Conservation (phyloP, 2,797 vertebrate genomes). For the Enteromius unitaeniatus region DNA sequence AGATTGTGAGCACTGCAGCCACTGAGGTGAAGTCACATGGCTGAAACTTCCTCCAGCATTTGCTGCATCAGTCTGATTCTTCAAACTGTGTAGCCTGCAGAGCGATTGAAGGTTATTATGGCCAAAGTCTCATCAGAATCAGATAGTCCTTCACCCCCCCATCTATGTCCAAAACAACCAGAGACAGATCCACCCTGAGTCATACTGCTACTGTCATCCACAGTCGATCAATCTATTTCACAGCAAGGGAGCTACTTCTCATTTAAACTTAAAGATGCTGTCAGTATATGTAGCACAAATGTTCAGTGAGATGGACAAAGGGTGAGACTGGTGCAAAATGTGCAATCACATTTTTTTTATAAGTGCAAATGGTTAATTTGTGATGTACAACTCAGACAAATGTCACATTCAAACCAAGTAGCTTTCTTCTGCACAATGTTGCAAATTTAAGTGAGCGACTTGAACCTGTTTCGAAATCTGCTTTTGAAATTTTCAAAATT, state of each 20-base stretch:
- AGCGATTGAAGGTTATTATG: constrained; percentile 52
- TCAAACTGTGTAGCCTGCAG: constrained; percentile 43
- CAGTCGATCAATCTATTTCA: background rate
- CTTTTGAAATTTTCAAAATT: background rate
- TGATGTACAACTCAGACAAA: background rate
- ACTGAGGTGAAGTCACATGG: constrained; percentile 41
- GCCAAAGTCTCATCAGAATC: constrained; percentile 46
- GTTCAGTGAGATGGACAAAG: background rate
- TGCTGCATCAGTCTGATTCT: constrained; percentile 18
- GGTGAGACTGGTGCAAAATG: background rate
- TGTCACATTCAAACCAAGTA: background rate
- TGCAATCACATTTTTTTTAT: background rate
- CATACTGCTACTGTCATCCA: background rate
- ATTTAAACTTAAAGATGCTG: background rate
- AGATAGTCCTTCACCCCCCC: constrained; percentile 7
- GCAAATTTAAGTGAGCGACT: background rate
- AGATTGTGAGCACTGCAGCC: constrained; percentile 37
- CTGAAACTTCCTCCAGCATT: constrained; percentile 18
- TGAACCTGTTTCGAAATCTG: background rate
- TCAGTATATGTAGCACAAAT: background rate
- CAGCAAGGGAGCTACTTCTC: constrained; percentile 9
- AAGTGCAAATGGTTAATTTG: background rate
- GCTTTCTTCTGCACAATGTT: background rate
- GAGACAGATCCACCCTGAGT: constrained; percentile 15
- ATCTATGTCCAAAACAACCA: constrained; percentile 14